A percentile compares a stretch with the other conserved stretches of the same genome.
These are phyloP conservation scores for Alloscopus bannaensis DNA, from an alignment of 2,888 invertebrate species.

Conservation along the genomic window DNA sequence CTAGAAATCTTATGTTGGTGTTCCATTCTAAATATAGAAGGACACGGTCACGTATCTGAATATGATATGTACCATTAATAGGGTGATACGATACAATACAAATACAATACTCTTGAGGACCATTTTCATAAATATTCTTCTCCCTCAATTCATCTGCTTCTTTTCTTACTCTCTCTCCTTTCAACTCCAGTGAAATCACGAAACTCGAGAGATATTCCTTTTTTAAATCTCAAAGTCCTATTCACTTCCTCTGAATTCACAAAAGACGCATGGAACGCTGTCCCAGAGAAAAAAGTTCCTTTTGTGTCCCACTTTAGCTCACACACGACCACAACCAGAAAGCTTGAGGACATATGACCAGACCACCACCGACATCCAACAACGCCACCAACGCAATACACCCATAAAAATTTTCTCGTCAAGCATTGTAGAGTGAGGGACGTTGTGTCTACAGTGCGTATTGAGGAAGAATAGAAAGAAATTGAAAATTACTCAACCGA, in stretches of 20 bases:
- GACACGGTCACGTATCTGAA: no score
- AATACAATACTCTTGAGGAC: constrained; percentile 50
- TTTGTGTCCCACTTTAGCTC: constrained; percentile 44
- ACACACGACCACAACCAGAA: no score
- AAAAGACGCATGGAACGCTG: no score
- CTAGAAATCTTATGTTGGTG: no score
- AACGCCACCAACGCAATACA: constrained; percentile 32
- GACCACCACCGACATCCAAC: constrained; percentile 27
- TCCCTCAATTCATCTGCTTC: constrained; percentile 41
- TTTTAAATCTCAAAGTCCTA: constrained; percentile 11
- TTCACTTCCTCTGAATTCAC: not conserved
- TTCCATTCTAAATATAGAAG: no score
- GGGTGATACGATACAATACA: constrained; percentile 26
- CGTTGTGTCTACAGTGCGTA: constrained; percentile 23
- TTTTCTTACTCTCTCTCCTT: constrained; percentile 4
- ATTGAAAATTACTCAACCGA: constrained; percentile 56
- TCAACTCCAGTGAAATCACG: constrained; percentile 42
- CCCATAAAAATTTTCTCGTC: no score
- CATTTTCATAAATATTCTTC: constrained; percentile 54
- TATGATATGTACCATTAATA: no score
- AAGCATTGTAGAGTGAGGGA: constrained; percentile 5
- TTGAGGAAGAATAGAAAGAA: constrained; percentile 46
- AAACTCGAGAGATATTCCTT: constrained; percentile 45
- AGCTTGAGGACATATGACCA: no score
- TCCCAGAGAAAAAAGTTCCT: constrained; percentile 10